These are phyloP conservation scores for Clunio marinus DNA, from an alignment of 2,888 invertebrate genomes.

Conservation along the genomic window DNA sequence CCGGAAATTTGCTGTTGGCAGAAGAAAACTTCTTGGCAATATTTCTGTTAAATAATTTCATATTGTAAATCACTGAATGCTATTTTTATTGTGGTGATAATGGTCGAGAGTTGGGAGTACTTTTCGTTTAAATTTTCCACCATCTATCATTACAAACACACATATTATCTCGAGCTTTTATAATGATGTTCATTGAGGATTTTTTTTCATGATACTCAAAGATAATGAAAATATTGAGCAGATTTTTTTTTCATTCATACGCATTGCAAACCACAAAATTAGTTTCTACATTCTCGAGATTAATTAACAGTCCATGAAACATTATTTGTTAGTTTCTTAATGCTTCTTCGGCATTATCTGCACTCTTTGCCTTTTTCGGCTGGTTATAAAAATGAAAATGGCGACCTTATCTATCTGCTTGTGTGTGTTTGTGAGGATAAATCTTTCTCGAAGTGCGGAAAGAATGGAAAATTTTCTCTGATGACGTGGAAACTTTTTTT, in stretches of 20 bases:
- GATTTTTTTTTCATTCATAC: no score
- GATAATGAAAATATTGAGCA: conserved; percentile 12
- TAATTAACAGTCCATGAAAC: no score
- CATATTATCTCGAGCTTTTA: conserved; percentile 18
- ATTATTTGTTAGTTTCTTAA: no score
- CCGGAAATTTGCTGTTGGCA: no score
- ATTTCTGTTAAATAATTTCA: background rate
- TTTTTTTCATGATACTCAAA: background rate
- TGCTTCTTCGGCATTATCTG: no score
- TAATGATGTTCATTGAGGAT: conserved; percentile 7
- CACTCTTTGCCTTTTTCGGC: background rate
- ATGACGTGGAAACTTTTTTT: no score
- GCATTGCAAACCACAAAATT: no score
- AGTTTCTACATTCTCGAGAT: no score
- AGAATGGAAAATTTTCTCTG: no score
- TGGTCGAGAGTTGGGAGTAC: background rate
- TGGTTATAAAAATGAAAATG: conserved; percentile 33
- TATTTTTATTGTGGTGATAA: background rate
- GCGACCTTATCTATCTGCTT: conserved; percentile 37
- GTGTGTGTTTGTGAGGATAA: conserved; percentile 37
- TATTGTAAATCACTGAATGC: background rate
- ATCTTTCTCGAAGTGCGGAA: no score
- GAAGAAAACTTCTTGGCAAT: no score
- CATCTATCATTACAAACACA: background rate
- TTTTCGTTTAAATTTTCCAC: background rate